phyloP scores from a whole-genome alignment of 1,140 invertebrate genomes.

The Fopius arisanus region DNA sequence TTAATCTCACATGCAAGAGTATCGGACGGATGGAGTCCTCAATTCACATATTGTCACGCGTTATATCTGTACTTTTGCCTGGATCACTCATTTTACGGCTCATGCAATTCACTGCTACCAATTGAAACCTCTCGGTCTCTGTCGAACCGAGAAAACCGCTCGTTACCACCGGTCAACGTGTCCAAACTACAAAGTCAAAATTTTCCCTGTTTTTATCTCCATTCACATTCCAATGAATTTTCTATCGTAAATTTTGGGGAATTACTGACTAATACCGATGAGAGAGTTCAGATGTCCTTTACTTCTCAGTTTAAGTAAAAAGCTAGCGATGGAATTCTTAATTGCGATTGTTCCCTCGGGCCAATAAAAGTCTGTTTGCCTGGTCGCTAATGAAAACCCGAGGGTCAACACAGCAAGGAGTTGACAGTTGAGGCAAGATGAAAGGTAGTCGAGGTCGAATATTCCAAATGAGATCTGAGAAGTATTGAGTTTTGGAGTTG shows the following conservation, averaged over 20 bases:
- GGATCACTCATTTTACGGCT: background rate
- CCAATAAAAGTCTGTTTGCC: background rate
- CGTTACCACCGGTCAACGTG: constrained; percentile 22
- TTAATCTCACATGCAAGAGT: no score
- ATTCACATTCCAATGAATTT: background rate
- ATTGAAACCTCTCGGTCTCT: background rate
- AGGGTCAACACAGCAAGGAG: no score
- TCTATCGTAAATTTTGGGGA: background rate
- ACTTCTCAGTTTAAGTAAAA: background rate
- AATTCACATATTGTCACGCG: background rate
- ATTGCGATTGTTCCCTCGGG: background rate
- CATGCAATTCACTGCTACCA: background rate
- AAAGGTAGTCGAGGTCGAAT: no score
- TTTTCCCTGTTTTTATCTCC: background rate
- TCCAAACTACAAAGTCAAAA: constrained; percentile 25
- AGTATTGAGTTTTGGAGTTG: no score
- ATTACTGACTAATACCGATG: background rate
- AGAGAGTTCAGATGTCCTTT: background rate
- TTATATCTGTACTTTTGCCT: background rate
- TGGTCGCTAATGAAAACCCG: background rate
- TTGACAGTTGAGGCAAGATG: no score
- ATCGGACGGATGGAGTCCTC: no score
- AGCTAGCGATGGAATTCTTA: background rate
- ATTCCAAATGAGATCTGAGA: no score
- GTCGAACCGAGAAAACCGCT: background rate